Conservation (phyloP, 2,113 vertebrate species). For the Bos taurus region DNA sequence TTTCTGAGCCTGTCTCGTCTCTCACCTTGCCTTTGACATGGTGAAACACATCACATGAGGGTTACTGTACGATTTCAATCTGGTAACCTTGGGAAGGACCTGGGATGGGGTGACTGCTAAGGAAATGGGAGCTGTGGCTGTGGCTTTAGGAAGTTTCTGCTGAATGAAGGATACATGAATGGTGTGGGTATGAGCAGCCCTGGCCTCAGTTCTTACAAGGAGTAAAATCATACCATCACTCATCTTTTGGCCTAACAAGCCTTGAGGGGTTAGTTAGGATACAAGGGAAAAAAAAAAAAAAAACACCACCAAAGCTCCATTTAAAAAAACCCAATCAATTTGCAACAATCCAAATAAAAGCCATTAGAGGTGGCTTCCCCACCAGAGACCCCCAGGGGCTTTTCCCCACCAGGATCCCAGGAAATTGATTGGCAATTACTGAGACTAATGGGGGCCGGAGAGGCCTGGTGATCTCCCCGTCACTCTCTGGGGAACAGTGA, state of each 20-base stretch:
- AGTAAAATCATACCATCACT: not conserved
- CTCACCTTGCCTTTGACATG: not conserved
- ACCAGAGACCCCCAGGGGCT: slow-evolving; percentile 74
- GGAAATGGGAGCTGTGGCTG: not conserved
- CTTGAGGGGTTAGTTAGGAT: slow-evolving; percentile 71
- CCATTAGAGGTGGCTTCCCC: slow-evolving; percentile 78
- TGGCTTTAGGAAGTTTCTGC: not conserved
- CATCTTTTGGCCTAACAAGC: slow-evolving; percentile 48
- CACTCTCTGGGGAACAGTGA: slow-evolving; percentile 76
- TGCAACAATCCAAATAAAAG: slow-evolving; percentile 82
- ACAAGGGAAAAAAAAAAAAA: slow-evolving; percentile 58
- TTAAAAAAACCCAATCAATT: slow-evolving; percentile 77
- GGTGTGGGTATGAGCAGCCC: not conserved
- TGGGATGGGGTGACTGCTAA: not conserved
- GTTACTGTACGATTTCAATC: not conserved
- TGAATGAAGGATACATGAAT: not conserved
- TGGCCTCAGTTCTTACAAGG: not conserved
- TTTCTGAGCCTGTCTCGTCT: not conserved
- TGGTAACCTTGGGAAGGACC: not conserved
- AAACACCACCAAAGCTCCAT: slow-evolving; percentile 54
- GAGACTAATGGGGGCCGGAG: slow-evolving; percentile 80
- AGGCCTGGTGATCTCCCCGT: slow-evolving; percentile 74
- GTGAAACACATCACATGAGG: not conserved
- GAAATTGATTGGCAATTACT: slow-evolving; percentile 83
- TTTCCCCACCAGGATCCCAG: slow-evolving; percentile 76